phyloP scores from a whole-genome alignment of 1,140 invertebrate species.

The Zaprionus ghesquierei region DNA sequence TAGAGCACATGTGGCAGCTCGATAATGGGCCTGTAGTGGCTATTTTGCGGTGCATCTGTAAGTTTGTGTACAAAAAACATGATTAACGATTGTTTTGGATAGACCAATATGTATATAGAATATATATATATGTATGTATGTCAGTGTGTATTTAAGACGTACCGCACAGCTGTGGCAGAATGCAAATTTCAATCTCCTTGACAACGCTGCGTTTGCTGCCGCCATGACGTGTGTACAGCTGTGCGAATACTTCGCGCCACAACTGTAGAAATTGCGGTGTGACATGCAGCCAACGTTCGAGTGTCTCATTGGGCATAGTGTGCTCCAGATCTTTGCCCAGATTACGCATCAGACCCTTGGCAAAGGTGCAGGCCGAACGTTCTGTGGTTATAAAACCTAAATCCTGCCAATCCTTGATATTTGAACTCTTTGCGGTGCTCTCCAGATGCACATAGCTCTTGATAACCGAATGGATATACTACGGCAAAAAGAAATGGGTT shows the following conservation, averaged over 20 bases:
- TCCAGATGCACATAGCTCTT: slow-evolving; percentile 76
- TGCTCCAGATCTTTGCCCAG: slow-evolving; percentile 68
- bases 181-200: slow-evolving; percentile 77
- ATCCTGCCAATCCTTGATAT: slow-evolving; percentile 83
- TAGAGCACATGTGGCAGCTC: slow-evolving; percentile 90
- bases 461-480: slow-evolving; percentile 79
- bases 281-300: slow-evolving; percentile 76
- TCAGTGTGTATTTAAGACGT: background rate
- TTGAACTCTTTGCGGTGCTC: slow-evolving; percentile 61
- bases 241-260: slow-evolving; percentile 84
- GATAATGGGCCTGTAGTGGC: slow-evolving; percentile 89
- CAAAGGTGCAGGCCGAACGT: slow-evolving; percentile 83
- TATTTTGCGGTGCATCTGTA: slow-evolving; percentile 61
- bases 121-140: background rate
- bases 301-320: slow-evolving; percentile 56
- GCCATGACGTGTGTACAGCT: slow-evolving; percentile 82
- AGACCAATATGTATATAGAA: background rate
- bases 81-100: slow-evolving; percentile 22
- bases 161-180: slow-evolving; percentile 70
- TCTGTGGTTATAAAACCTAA: slow-evolving; percentile 84
- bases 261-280: slow-evolving; percentile 82
- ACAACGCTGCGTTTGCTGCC: slow-evolving; percentile 73
- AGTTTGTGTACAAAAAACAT: background rate
- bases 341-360: slow-evolving; percentile 83
- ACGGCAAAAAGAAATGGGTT: background rate